A percentile compares a stretch with the other conserved stretches of the same genome.
phyloP scores from a whole-genome alignment of 2,797 vertebrate genomes.

The Corythornis leucogaster region DNA sequence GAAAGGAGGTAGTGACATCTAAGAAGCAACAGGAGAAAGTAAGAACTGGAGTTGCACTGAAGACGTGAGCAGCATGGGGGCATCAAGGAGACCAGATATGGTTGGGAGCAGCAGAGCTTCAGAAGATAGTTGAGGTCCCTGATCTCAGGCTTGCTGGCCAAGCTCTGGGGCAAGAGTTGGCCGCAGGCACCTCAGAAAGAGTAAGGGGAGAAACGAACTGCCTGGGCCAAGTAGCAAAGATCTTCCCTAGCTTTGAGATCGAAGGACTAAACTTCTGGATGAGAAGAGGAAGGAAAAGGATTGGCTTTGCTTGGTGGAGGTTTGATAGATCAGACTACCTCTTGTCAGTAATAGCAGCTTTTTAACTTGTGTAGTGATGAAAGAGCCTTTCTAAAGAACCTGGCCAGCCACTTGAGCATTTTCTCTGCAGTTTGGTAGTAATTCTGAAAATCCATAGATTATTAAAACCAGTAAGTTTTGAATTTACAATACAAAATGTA shows the following conservation, averaged over 20 bases:
- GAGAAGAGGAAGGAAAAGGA: neutral
- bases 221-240: neutral
- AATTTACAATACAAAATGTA: neutral
- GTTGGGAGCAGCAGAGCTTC: neutral
- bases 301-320: neutral
- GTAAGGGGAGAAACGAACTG: accelerated
- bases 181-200: neutral
- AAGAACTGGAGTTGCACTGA: accelerated
- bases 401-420: neutral
- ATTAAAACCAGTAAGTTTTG: neutral
- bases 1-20: neutral
- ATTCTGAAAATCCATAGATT: neutral
- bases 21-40: neutral
- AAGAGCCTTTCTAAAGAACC: neutral
- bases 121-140: neutral
- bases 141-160: neutral
- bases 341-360: neutral
- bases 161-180: neutral
- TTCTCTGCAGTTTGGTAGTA: neutral
- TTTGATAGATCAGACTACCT: neutral
- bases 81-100: neutral
- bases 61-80: neutral
- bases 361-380: neutral
- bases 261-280: neutral
- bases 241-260: neutral